Percentiles rank a stretch among this genome's conserved stretches.
Evolutionary conservation across 2,888 invertebrate species (phyloP).

Genomic region (Mythimna pallens): DNA sequence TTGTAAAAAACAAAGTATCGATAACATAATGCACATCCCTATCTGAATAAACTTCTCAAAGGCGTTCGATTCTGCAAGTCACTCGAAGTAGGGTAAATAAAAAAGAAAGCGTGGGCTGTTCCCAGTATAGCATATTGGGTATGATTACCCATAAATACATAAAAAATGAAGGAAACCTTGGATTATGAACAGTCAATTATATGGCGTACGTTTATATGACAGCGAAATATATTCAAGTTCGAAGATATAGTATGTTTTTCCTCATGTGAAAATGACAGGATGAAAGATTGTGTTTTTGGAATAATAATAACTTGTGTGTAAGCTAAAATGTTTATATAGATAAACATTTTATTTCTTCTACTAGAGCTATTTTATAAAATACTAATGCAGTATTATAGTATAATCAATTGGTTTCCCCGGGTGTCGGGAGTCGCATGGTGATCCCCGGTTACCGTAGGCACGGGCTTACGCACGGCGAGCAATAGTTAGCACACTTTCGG

Average conservation of each 20-base stretch:
- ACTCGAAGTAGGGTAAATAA: conserved; percentile 60
- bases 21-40: conserved; percentile 42
- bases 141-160: conserved; percentile 68
- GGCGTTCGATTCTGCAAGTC: conserved; percentile 61
- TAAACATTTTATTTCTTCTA: background rate
- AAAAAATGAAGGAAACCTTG: conserved; percentile 63
- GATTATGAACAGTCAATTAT: conserved; percentile 66
- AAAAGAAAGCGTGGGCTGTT: conserved; percentile 52
- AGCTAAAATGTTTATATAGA: background rate
- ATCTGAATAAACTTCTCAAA: conserved; percentile 45
- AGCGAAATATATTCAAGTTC: conserved; percentile 46
- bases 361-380: no score
- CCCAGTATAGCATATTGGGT: conserved; percentile 61
- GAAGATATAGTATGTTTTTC: conserved; percentile 37
- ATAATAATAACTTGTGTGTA: conserved; percentile 5
- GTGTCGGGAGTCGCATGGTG: no score
- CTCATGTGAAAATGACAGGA: conserved; percentile 19
- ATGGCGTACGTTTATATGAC: conserved; percentile 50
- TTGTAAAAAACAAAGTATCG: conserved; percentile 33
- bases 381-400: no score
- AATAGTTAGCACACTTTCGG: no score
- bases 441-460: no score
- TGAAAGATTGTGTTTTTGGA: conserved; percentile 11
- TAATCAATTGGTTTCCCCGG: no score
- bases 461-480: no score